These are phyloP conservation scores for Panthera tigris DNA, from an alignment of 2,113 vertebrate genomes.

Conservation along the genomic window DNA sequence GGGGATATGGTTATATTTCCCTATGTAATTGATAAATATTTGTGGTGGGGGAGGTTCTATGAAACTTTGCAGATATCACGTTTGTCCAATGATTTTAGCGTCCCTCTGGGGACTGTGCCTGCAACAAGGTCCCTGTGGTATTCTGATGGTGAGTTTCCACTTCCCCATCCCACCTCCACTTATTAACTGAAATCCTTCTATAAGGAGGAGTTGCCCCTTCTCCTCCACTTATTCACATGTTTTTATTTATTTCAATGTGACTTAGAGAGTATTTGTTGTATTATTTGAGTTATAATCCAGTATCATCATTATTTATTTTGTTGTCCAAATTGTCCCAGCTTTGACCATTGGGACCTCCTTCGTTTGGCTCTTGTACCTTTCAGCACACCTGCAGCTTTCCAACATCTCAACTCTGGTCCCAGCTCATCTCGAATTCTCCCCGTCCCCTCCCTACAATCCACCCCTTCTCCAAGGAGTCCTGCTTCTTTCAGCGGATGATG, in stretches of 20 bases:
- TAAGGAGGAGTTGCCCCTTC: not conserved
- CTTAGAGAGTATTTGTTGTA: not conserved
- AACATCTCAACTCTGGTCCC: fast-evolving
- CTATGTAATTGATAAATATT: no score
- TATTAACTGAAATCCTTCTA: not conserved
- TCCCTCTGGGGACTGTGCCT: fast-evolving
- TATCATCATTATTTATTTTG: not conserved
- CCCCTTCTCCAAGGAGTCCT: not conserved
- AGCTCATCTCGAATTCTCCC: not conserved
- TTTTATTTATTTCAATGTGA: not conserved
- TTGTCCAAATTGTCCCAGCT: no score
- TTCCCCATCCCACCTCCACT: fast-evolving
- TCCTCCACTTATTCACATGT: not conserved
- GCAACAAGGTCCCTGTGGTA: fast-evolving
- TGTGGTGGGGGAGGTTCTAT: not conserved
- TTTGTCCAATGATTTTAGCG: fast-evolving
- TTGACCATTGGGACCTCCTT: not conserved
- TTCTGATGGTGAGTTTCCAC: no score
- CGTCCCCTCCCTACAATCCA: not conserved
- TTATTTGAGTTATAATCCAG: not conserved
- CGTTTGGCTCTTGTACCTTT: fast-evolving
- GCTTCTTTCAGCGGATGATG: not conserved
- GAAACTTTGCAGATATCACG: fast-evolving
- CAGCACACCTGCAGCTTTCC: fast-evolving
- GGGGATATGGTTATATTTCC: no score